Base-by-base conservation (phyloP, 1,140 invertebrate genomes). In the Bactericera cockerelli region DNA sequence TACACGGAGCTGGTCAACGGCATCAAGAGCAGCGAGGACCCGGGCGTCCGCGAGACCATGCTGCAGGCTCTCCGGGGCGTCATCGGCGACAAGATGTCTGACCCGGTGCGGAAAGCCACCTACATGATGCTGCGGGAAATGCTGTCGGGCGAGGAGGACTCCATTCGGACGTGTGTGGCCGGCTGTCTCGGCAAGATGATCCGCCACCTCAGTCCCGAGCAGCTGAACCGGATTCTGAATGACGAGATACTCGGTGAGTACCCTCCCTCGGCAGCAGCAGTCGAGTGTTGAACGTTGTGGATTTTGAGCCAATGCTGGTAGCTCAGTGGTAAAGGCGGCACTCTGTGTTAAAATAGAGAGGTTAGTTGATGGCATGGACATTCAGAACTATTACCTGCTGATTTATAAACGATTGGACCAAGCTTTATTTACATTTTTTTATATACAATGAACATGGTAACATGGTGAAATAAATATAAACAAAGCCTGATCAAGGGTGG, bases 111-210 rank as follows among this genome's bases (percentile, higher is more conserved):
- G 24, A 84, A 86, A 67, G 80, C 83, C 67, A 75, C 94, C n/a
- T 79, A 85, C 61, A 65, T 70, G 1, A 88, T 86, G 14, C 70
- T 95, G 13, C 70, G 82, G 21, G 67, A 67, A 31, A 76, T 86
- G 71, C 74, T 94, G 55, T 77, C 78, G 19, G 79, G 85, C 68
- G 69, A 79, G 2, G 92, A 95, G 67, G 91, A 96, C 67, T 73
- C 82, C 1, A 88, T 86, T 0, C 77, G 92, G 63, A 78, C 76
- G 63, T 79, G 83, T 26, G 87, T 85, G 2, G 87, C 89, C 21
- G 92, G 91, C 26, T 94, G 90, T 71, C 76, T 94, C 21, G 93
- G 93, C 22, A 85, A 88, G 1, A 72, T 96, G n/a, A 73, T 87
- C 64, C 78, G 79, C 67, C 87, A 82, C 73, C 73, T 96, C 26